Evolutionary conservation across 2,113 vertebrate genomes (phyloP).

Genomic region (Peucedramus taeniatus): DNA sequence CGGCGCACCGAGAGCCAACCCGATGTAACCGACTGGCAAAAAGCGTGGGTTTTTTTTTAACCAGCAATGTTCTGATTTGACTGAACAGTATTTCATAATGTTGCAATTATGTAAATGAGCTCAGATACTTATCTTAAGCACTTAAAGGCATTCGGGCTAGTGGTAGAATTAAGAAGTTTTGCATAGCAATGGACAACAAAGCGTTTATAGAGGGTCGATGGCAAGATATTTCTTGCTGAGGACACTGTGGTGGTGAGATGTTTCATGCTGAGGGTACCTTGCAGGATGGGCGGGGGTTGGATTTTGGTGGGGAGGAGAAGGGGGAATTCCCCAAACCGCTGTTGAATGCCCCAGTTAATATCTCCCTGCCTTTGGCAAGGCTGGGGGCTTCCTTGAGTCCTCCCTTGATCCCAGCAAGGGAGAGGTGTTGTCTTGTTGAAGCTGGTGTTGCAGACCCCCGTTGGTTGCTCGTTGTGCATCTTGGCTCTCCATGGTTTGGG

Average conservation of each 20-base stretch:
- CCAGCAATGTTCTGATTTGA: conserved; percentile 28
- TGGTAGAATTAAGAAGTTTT: conserved; percentile 17
- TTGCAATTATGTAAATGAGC: conserved; percentile 52
- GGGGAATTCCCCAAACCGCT: not conserved
- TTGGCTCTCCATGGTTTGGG: not conserved
- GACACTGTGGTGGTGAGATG: not conserved
- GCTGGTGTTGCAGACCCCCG: not conserved
- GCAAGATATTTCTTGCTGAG: not conserved
- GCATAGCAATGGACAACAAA: not conserved
- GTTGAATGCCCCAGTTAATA: not conserved
- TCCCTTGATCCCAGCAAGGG: not conserved
- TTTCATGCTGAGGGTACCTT: not conserved
- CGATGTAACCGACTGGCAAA: conserved; percentile 24
- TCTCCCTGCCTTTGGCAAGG: not conserved
- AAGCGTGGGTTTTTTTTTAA: not conserved
- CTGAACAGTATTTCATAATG: conserved; percentile 48
- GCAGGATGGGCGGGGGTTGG: not conserved
- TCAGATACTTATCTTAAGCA: conserved; percentile 43
- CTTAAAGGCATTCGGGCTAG: not conserved
- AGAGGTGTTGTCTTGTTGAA: not conserved
- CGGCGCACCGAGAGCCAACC: not conserved
- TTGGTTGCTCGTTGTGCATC: not conserved
- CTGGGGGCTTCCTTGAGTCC: not conserved
- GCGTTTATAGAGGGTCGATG: not conserved
- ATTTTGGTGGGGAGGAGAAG: not conserved